Percentiles rank a stretch among this genome's conserved stretches.
Evolutionary conservation across 37 sponge, comb jelly and placozoan species (phyloP).

Genomic region (Oscarella lobularis): DNA sequence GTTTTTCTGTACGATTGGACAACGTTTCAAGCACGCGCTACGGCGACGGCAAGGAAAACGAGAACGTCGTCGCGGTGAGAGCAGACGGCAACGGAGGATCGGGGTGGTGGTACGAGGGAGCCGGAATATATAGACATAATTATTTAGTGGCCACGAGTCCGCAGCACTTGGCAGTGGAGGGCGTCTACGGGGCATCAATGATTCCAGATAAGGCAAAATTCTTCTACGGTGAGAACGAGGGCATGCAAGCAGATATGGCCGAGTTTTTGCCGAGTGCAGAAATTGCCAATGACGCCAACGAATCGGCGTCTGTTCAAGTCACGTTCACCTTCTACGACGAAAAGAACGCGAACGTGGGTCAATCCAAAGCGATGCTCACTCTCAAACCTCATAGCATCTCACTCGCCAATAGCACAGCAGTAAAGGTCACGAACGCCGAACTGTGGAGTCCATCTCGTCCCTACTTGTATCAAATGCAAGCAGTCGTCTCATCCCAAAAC

Average conservation of each 20-base stretch:
- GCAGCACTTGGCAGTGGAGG: slow-evolving; percentile 15
- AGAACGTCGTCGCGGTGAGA: slow-evolving; percentile 31
- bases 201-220: slow-evolving; percentile 4
- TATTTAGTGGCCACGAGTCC: slow-evolving; percentile 15
- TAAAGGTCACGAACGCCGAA: slow-evolving; percentile 3
- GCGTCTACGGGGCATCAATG: slow-evolving; percentile 25
- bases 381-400: background rate
- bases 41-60: slow-evolving; percentile 24
- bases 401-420: slow-evolving; percentile 1
- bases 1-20: slow-evolving; percentile 37
- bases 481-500: slow-evolving; percentile 1
- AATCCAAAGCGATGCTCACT: background rate
- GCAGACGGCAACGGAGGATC: slow-evolving; percentile 19
- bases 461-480: slow-evolving; percentile 19
- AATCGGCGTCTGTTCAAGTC: background rate
- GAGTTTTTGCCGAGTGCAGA: slow-evolving; percentile 11
- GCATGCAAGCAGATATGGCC: slow-evolving; percentile 15
- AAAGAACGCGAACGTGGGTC: background rate
- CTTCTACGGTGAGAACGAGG: slow-evolving; percentile 10
- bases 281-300: slow-evolving; percentile 17
- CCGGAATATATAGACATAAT: slow-evolving; percentile 32
- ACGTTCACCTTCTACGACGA: background rate
- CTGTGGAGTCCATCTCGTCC: slow-evolving; percentile 31
- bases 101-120: slow-evolving; percentile 54
- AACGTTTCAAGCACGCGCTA: slow-evolving; percentile 18